Evolutionary conservation across 2,797 vertebrate species (phyloP), one percentile per base, ranked within the genome.

Genomic region (Sebastiscus albofasciatus): DNA sequence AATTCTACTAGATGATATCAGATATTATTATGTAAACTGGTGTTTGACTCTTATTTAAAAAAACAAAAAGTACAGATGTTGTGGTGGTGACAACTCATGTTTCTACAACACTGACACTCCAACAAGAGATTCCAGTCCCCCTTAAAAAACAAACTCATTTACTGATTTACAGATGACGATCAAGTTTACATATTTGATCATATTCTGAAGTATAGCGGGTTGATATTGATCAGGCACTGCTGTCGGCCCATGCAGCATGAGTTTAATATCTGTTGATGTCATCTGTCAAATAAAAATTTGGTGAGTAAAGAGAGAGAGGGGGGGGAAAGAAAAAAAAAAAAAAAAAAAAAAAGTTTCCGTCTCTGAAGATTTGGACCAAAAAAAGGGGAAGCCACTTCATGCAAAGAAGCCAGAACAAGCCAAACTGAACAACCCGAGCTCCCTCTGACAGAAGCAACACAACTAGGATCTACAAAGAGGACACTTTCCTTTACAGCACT

Each of bases 351-450:
- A 46, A 3, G 55, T 29, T 71, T 86, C 34, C 72, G 22, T 60
- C 33, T 76, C 29, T 67, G 52, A 82, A 72, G 68, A 68, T 77
- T 24, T 71, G 64, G 81, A 64, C 79, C 64, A 69, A 85, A 86
- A 76, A 86, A 55, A 93, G 90, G 80, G 73, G n/a, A 92, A 95
- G 94, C 91, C 93, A 94, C 77, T 73, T 93, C 94, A 96, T 96
- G 94, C 95, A 96, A 58, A 90, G 88, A 93, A 93, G 93, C 93
- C 92, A 90, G 72, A 87, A 87, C 84, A 91, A 93, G 88, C 89
- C 91, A 94, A 90, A 94, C 84, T 16, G 75, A 89, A 80, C 64
- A 72, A 49, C 0, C n/a, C n/a, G 84, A 84, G 88, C 86, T 82
- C 79, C 88, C 83, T 85, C 72, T 67, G 71, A 64, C 3, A 31